Conservation (phyloP, 2,888 invertebrate species). For the Marasmarcha lunaedactyla region DNA sequence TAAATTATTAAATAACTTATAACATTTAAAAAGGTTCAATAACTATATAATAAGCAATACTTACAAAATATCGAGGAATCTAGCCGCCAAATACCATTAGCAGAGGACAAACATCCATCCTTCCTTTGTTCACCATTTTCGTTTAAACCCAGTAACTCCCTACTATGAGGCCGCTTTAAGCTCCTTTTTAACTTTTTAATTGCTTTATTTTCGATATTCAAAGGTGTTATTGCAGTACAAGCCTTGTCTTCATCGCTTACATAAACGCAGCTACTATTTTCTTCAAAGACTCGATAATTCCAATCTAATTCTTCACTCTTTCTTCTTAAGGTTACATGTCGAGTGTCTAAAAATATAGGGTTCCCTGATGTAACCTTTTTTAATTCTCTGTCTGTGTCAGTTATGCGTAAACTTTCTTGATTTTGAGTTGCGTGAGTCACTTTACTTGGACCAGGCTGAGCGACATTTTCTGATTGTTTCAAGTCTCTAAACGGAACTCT, state of each 20-base stretch:
- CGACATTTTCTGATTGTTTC: constrained; percentile 14
- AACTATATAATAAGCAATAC: too few species aligned
- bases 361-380: too few species aligned
- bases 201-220: constrained; percentile 20
- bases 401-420: too few species aligned
- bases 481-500: constrained; percentile 33
- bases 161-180: constrained; percentile 47
- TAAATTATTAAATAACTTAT: too few species aligned
- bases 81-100: too few species aligned
- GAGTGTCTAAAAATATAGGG: constrained; percentile 23
- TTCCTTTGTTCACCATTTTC: neutral
- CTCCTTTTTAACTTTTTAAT: constrained; percentile 48
- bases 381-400: too few species aligned
- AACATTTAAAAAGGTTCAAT: too few species aligned
- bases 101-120: too few species aligned
- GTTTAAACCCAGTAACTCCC: constrained; percentile 37
- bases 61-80: too few species aligned
- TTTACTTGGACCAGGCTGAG: constrained; percentile 17
- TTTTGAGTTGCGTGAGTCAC: too few species aligned
- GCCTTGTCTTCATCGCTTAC: constrained; percentile 27
- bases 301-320: constrained; percentile 28
- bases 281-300: constrained; percentile 30
- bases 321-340: constrained; percentile 29
- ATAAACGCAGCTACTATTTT: neutral
- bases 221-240: constrained; percentile 10